Evolutionary conservation across 2,113 vertebrate genomes (phyloP), one percentile per base, ranked within the genome.

Genomic region (Tupaia chinensis): DNA sequence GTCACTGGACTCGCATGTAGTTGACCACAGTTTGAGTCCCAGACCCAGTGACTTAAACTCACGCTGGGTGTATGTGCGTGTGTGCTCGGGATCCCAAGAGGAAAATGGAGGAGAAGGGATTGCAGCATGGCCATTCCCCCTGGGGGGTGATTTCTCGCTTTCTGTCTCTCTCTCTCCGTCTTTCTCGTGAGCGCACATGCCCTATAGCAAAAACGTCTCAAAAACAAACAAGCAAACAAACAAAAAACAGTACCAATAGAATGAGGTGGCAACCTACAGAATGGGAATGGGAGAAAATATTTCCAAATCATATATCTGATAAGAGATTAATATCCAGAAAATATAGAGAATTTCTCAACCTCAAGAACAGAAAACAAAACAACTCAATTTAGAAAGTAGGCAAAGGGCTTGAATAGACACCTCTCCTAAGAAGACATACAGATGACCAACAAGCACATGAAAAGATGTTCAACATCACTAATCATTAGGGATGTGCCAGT

Each of bases 391-490:
- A 29, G 29, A 79, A 54, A 61, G 25, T 1, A 2, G 77, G 68
- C 61, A 73, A 60, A 87, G 66, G 78, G 19, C 8, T 44, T 0
- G 53, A 58, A 72, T 10, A 78, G 29, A 44, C 34, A 4, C 29
- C 34, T 32, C 34, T 77, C 16, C 12, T 27, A 32, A 76, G n/a
- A 72, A 7, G 29, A 22, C 0, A 16, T 10, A 7, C 1, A 10
- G 17, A 63, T 13, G 17, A 68, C 54, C 11, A 0, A n/a, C 17
- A 8, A 74, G 53, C 9, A 5, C 15, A 6, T 0, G 54, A 44
- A n/a, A 79, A 32, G 89, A 27, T 3, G 53, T 20, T 20, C n/a
- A 60, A 9, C 7, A 13, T 29, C 44, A 6, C 19, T 27, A 17
- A 8, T 4, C 54, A 14, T 10, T 1, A 32, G 27, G 58, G 60